Conservation (phyloP, 2,888 invertebrate genomes). For the Salpingus planirostris region DNA sequence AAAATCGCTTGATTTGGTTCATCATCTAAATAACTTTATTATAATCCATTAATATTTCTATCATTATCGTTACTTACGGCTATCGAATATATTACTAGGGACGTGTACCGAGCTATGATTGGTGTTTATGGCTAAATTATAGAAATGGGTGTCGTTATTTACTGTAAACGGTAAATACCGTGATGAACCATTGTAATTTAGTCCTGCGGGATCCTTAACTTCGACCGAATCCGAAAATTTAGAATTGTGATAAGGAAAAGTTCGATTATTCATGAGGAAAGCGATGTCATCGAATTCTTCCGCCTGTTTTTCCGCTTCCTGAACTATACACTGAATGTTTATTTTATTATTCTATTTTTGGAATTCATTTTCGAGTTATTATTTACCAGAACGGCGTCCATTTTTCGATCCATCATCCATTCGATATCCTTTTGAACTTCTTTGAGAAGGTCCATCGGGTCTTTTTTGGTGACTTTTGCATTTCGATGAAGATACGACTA, state of each 20-base stretch:
- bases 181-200: too few species aligned
- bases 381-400: slow-evolving; percentile 74
- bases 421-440: slow-evolving; percentile 76
- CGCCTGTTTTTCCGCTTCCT: slow-evolving; percentile 62
- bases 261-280: too few species aligned
- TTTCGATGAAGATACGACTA: slow-evolving; percentile 74
- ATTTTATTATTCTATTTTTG: too few species aligned
- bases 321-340: slow-evolving; percentile 59
- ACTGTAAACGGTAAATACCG: too few species aligned
- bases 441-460: slow-evolving; percentile 67
- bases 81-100: slow-evolving; percentile 87
- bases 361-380: background rate
- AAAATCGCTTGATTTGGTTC: slow-evolving; percentile 66
- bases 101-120: slow-evolving; percentile 82
- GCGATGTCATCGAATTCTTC: slow-evolving; percentile 56
- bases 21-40: slow-evolving; percentile 21
- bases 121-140: slow-evolving; percentile 72
- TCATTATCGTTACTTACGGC: too few species aligned
- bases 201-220: too few species aligned
- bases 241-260: slow-evolving; percentile 66
- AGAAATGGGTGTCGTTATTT: slow-evolving; percentile 72
- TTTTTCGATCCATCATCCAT: slow-evolving; percentile 77
- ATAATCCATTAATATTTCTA: too few species aligned
- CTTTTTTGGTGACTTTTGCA: slow-evolving; percentile 69
- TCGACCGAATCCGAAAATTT: slow-evolving; percentile 70